Evolutionary conservation across 1,140 invertebrate genomes (phyloP).

Genomic region (Thalassaphorura encarpata): DNA sequence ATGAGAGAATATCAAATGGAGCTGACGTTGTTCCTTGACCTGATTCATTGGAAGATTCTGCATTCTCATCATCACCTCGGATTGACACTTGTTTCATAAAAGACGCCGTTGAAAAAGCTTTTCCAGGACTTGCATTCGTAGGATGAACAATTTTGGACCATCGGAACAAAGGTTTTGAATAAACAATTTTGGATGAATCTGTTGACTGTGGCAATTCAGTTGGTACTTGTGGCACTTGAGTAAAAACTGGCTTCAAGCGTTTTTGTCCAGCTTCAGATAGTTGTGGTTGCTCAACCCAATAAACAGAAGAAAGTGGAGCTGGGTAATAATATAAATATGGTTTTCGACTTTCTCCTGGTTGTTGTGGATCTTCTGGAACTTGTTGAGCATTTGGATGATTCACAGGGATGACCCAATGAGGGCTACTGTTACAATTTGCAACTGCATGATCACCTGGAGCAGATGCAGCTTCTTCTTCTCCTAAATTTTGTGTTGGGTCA

Average conservation of each 20-base stretch:
- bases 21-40: background rate
- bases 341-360: background rate
- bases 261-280: background rate
- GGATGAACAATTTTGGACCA: conserved; percentile 3
- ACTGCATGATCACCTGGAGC: conserved; percentile 12
- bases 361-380: background rate
- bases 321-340: conserved; percentile 17
- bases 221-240: background rate
- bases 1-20: conserved; percentile 11
- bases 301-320: conserved; percentile 11
- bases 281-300: conserved; percentile 20
- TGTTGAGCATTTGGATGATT: background rate
- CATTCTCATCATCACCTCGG: background rate
- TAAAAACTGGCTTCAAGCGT: background rate
- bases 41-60: background rate
- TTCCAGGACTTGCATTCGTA: too few relatives aligned
- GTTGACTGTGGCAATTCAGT: too few relatives aligned
- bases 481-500: too few relatives aligned
- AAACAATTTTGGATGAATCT: background rate
- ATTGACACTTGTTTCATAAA: too few relatives aligned
- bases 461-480: too few relatives aligned
- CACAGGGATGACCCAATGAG: conserved; percentile 4
- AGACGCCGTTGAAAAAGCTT: too few relatives aligned
- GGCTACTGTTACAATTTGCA: conserved; percentile 12
- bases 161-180: background rate